Base-by-base conservation (phyloP, 2,113 vertebrate species). In the Atractosteus spatula region DNA sequence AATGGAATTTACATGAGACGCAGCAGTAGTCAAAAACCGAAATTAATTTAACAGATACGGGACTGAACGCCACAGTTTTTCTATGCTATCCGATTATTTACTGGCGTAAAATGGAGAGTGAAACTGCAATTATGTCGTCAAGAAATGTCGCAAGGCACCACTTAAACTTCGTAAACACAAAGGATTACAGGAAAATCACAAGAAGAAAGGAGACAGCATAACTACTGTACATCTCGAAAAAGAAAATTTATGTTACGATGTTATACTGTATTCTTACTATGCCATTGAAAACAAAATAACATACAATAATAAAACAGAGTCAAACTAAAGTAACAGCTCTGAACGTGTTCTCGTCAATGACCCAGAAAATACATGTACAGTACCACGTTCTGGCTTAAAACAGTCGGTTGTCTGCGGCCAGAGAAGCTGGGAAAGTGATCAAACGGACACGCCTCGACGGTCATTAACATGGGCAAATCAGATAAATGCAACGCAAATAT, bases 401-500 rank as follows among this genome's bases (percentile, higher is more conserved):
- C 8, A 56, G 56, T 51, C 29, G 55, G 17, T 41, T 43, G 62
- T 29, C 44, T 63, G 54, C 65, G 5, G 76, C 62, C 44, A 75
- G 78, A 70, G 62, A 54, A 4, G 43, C 69, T 62, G 70, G 69
- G 71, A 76, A 87, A 78, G 76, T 78, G 84, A 85, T 83, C 81
- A 78, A 77, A 81, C 78, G 83, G 87, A 87, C 83, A 88, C 80
- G 82, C 88, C 81, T 89, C 77, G 74, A 72, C 85, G 82, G 87
- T 89, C 87, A 79, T 80, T 87, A 90, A 89, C 74, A 75, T 5
- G 77, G 71, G 86, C 88, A 91, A 90, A 90, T 92, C 91, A 85
- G 84, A 86, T 84, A 86, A 91, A 88, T 74, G 69, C 74, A 85
- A 82, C 64, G 85, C 77, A 69, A 84, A 85, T 82, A 75, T 56